These are phyloP conservation scores for Sebastes variabilis DNA, from an alignment of 2,797 vertebrate genomes.

Conservation along the genomic window DNA sequence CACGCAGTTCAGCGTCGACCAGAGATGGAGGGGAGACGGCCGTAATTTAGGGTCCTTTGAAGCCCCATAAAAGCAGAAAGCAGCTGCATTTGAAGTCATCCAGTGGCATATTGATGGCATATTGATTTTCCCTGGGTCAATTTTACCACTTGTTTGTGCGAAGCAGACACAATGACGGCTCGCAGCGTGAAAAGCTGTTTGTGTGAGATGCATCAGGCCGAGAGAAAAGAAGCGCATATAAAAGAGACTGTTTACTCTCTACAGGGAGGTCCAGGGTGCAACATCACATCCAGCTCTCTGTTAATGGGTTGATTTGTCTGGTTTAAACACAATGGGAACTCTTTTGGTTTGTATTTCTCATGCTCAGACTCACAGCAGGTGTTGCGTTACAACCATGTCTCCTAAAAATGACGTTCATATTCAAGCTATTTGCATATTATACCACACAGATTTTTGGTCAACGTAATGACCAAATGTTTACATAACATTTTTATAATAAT, in stretches of 20 bases:
- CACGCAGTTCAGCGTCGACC: constrained; percentile 6
- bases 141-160: constrained; percentile 25
- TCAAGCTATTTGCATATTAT: no score
- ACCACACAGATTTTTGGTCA: neutral
- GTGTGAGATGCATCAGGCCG: neutral
- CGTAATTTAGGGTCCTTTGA: constrained; percentile 59
- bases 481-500: neutral
- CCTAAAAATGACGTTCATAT: neutral
- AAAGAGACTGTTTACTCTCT: neutral
- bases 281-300: neutral
- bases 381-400: neutral
- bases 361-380: neutral
- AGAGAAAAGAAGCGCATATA: neutral
- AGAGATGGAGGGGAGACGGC: neutral
- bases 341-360: neutral
- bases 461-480: neutral
- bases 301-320: neutral
- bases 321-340: neutral
- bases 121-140: constrained; percentile 50
- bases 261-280: neutral
- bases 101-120: neutral
- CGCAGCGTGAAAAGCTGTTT: neutral
- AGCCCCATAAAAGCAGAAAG: constrained; percentile 33
- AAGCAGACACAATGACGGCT: constrained; percentile 28
- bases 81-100: constrained; percentile 50